phyloP scores from a whole-genome alignment of 2,797 vertebrate genomes.

The Mico argentatus region DNA sequence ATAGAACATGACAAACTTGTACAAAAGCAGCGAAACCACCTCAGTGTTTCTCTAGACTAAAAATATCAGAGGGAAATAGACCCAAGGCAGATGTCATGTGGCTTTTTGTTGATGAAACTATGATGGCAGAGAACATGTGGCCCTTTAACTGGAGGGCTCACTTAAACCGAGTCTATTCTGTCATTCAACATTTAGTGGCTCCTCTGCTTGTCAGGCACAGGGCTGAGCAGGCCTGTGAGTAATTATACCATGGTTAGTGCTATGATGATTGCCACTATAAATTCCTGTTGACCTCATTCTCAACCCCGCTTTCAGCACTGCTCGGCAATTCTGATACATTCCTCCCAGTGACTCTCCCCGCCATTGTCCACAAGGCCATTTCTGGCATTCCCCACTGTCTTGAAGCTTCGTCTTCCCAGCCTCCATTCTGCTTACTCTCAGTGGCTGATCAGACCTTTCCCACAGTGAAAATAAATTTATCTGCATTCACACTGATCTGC shows the following conservation, averaged over 20 bases:
- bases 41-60: conserved; percentile 10
- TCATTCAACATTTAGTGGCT: neutral
- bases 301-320: neutral
- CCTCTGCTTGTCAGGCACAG: neutral
- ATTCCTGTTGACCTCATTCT: conserved; percentile 26
- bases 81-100: neutral
- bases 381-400: neutral
- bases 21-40: neutral
- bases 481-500: neutral
- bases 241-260: neutral
- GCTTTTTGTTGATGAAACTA: conserved; percentile 36
- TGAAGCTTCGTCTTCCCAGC: neutral
- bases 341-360: neutral
- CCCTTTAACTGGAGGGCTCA: neutral
- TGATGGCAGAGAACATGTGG: neutral
- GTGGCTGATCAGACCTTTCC: neutral
- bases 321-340: neutral
- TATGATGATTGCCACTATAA: neutral
- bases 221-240: neutral
- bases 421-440: neutral
- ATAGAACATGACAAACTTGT: neutral
- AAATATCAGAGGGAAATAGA: neutral
- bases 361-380: neutral
- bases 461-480: conserved; percentile 13
- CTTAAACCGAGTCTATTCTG: neutral